Base-by-base conservation (phyloP, 2,888 invertebrate species). In the Trichopoda pennipes region DNA sequence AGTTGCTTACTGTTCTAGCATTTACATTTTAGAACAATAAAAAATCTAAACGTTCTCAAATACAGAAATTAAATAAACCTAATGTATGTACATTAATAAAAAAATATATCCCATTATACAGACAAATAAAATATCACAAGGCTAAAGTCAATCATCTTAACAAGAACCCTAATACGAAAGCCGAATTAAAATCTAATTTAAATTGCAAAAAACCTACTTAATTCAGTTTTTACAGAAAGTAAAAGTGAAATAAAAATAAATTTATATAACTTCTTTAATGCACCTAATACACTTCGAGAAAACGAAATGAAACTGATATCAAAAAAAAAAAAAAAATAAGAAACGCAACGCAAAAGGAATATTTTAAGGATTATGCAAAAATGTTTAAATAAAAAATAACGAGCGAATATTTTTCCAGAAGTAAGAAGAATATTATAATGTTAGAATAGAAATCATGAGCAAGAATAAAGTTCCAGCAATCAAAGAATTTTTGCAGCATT, bases 401-500 rank as follows among this genome's bases (percentile, higher is more conserved):
- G 16, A 21, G 2, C 3, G 9, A 17, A 17, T 49, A 49, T 72
- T 64, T 32, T 35, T 32, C 44, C 32, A 66, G 53, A 23, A 72
- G 64, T 66, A 58, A 58, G 58, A 60, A 53, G 64, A 58, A 72
- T 44, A 78, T 35, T 53, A 38, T 72, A 60, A 21, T 28, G 10
- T 12, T 8, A 32, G 42, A 23, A 60, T n/a, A 53, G n/a, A 35
- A 64, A 35, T n/a, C 21, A 28, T 19, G 21, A 32, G 35, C 12
- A 63, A 35, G 14, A 68, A 44, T 10, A 21, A 60, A 51, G 9
- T 12, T 12, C 17, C 28, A 42, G 23, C 35, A 63, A n/a, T 17
- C 35, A 56, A 78, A 38, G 77, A 78, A 77, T 78, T 51, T 47
- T 79, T 73, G 21, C 47, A 73, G 55, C 23, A 73, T 58, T 49